A percentile compares a stretch with the other conserved stretches of the same genome.
Conservation (phyloP, 2,888 invertebrate species). For the Molorchus minor region DNA sequence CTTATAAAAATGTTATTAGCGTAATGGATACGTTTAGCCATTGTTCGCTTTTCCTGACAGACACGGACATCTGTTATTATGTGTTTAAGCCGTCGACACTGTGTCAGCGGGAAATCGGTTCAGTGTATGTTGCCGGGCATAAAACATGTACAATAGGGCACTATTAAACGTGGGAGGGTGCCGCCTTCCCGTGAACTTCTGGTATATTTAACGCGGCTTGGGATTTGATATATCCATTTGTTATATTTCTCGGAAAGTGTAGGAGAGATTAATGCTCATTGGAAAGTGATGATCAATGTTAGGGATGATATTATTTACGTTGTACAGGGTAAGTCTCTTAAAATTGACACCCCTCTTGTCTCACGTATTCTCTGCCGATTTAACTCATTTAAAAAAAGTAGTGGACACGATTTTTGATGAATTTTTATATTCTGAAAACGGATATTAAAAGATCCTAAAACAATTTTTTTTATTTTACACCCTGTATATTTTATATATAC, state of each 20-base stretch:
- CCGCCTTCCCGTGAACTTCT: background rate
- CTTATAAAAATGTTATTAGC: slow-evolving; percentile 54
- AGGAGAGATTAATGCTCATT: no score
- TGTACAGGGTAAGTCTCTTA: no score
- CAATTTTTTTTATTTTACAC: no score
- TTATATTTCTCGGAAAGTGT: background rate
- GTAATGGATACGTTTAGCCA: slow-evolving; percentile 51
- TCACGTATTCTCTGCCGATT: no score
- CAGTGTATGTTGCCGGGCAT: slow-evolving; percentile 5
- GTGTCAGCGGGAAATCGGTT: slow-evolving; percentile 7
- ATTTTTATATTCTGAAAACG: no score
- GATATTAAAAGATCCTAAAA: no score
- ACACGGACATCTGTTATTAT: slow-evolving; percentile 44
- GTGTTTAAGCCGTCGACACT: slow-evolving; percentile 42
- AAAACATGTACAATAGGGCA: slow-evolving; percentile 32
- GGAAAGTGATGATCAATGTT: no score
- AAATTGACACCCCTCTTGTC: no score
- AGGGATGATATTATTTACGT: no score
- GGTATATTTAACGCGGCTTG: background rate
- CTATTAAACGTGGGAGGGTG: slow-evolving; percentile 31
- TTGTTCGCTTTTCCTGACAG: slow-evolving; percentile 41
- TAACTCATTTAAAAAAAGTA: no score
- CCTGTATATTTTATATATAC: no score
- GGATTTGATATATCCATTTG: background rate
- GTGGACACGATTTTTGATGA: no score